A percentile compares a stretch with the other conserved stretches of the same genome.
phyloP scores from a whole-genome alignment of 2,888 invertebrate species.

The Latrodectus hesperus region DNA sequence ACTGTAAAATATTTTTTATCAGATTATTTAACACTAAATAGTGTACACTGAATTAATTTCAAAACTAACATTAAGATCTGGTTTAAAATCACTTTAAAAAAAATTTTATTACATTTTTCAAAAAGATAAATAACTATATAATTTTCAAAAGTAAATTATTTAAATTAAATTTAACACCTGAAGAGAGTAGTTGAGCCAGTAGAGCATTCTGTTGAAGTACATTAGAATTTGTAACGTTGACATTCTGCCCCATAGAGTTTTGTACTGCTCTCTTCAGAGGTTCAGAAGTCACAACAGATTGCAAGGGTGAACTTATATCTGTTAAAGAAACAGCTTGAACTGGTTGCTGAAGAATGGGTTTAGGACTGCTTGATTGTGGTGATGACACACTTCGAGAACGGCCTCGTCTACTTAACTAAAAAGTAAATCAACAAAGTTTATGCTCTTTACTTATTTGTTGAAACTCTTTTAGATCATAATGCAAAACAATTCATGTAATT shows the following conservation, averaged over 20 bases:
- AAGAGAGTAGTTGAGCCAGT: slow-evolving; percentile 84
- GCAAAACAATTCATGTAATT: no score
- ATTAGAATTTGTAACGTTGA: slow-evolving; percentile 77
- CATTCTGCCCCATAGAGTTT: slow-evolving; percentile 15
- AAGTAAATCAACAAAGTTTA: slow-evolving; percentile 67
- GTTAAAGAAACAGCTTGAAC: slow-evolving; percentile 63
- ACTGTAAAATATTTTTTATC: no score
- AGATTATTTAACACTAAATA: no score
- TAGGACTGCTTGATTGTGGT: slow-evolving; percentile 72
- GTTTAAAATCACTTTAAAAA: no score
- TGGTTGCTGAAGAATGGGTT: slow-evolving; percentile 72
- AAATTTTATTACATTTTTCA: no score
- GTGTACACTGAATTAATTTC: no score
- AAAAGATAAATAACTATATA: no score
- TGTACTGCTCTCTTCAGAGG: slow-evolving; percentile 9
- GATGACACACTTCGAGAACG: slow-evolving; percentile 79
- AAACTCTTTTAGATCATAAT: no score
- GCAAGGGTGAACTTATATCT: slow-evolving; percentile 56
- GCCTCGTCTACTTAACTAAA: slow-evolving; percentile 74
- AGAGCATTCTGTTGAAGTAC: slow-evolving; percentile 87
- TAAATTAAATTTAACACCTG: slow-evolving; percentile 71
- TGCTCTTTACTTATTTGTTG: no score
- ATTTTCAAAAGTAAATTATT: no score
- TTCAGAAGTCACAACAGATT: slow-evolving; percentile 21
- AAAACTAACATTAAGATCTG: no score